These are phyloP conservation scores for Peromyscus californicus DNA, from an alignment of 2,113 vertebrate genomes.

Conservation along the genomic window DNA sequence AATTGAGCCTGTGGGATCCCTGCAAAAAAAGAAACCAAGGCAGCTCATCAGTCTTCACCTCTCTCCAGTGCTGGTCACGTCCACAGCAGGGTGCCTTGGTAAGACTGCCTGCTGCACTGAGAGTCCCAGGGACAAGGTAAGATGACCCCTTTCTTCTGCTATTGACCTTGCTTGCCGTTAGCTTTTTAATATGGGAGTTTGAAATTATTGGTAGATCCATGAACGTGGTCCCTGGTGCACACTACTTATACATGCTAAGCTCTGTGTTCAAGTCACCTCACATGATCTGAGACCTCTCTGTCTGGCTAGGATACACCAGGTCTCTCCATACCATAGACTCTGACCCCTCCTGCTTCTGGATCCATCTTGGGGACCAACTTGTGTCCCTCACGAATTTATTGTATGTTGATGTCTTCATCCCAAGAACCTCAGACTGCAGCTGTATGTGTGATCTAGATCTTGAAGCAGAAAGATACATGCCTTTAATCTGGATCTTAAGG, in stretches of 20 bases:
- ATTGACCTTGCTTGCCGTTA: neutral
- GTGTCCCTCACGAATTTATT: neutral
- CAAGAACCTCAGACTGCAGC: neutral
- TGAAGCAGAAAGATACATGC: too few relatives aligned
- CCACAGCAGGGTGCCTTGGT: neutral
- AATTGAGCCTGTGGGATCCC: neutral
- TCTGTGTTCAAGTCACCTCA: rapidly evolving
- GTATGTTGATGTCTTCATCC: neutral
- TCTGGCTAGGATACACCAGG: neutral
- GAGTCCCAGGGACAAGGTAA: neutral
- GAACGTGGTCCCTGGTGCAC: rapidly evolving
- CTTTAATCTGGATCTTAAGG: too few relatives aligned
- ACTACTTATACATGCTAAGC: too few relatives aligned
- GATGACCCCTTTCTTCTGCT: neutral
- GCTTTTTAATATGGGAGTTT: neutral
- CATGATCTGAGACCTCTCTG: neutral
- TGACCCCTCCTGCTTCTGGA: neutral
- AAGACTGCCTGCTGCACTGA: neutral
- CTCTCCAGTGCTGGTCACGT: neutral
- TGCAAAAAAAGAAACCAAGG: neutral
- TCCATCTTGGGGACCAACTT: neutral
- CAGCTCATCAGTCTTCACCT: neutral
- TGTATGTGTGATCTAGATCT: neutral
- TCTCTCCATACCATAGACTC: neutral
- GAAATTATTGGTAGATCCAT: neutral